These are phyloP conservation scores for Gandaritis pyraliata DNA, from an alignment of 2,888 invertebrate species.

Conservation along the genomic window DNA sequence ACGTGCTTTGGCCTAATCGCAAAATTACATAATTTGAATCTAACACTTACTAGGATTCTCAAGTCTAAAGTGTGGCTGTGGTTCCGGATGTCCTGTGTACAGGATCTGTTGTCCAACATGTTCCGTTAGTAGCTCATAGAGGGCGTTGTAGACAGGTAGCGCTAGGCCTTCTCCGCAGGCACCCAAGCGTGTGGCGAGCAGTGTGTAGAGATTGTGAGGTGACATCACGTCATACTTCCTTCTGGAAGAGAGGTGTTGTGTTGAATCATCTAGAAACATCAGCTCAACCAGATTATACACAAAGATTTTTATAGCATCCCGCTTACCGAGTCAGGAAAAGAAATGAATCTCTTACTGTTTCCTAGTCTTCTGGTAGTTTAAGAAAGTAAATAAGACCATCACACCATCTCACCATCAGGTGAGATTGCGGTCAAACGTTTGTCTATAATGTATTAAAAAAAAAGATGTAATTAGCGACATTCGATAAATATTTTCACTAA, in stretches of 20 bases:
- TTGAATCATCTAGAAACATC: background rate
- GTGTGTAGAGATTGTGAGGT: slow-evolving; percentile 98
- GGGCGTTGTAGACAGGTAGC: slow-evolving; percentile 98
- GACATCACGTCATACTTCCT: slow-evolving; percentile 99
- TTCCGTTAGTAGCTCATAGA: slow-evolving; percentile 99
- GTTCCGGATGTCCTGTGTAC: slow-evolving; percentile 97
- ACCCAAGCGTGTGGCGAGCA: slow-evolving; percentile 95
- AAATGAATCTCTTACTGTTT: background rate
- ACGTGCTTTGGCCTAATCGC: no score
- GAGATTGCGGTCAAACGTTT: no score
- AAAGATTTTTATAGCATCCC: background rate
- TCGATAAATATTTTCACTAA: no score
- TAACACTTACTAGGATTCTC: slow-evolving; percentile 96
- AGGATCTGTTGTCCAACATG: slow-evolving; percentile 97
- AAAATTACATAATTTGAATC: no score
- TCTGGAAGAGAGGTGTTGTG: slow-evolving; percentile 72
- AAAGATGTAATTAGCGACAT: no score
- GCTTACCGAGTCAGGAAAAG: background rate
- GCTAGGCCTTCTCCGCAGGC: slow-evolving; percentile 91
- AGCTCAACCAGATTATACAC: background rate
- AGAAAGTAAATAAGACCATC: background rate
- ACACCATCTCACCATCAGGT: no score
- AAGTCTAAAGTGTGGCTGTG: slow-evolving; percentile 96
- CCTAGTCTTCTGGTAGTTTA: slow-evolving; percentile 8
- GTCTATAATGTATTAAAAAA: no score